Evolutionary conservation across 2,113 vertebrate genomes (phyloP).

Genomic region (Gila orcuttii): DNA sequence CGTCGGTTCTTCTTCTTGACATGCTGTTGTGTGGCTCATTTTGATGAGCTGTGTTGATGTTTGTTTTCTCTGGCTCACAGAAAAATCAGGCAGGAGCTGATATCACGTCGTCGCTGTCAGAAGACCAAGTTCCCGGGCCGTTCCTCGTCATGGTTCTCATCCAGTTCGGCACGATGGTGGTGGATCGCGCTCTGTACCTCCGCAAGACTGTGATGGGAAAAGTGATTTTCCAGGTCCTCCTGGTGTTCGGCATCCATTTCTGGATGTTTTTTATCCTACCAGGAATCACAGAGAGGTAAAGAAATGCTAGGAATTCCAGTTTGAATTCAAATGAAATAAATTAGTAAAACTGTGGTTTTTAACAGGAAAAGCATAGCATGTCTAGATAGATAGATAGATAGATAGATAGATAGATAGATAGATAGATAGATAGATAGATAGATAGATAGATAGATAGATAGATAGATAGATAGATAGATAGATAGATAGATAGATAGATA

Average conservation of each 20-base stretch:
- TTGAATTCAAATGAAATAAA: no score
- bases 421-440: no score
- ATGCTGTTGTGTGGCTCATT: background rate
- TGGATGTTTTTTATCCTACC: conserved; percentile 99
- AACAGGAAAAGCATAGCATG: no score
- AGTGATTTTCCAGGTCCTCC: conserved; percentile 94
- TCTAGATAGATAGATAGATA: no score
- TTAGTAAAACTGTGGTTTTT: no score
- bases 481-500: no score
- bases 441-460: no score
- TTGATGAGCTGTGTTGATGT: background rate
- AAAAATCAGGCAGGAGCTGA: conserved; percentile 95
- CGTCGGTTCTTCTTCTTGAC: background rate
- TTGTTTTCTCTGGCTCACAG: conserved; percentile 71
- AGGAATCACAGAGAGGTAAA: conserved; percentile 90
- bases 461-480: no score
- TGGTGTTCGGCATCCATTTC: conserved; percentile 98
- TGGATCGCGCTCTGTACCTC: conserved; percentile 95
- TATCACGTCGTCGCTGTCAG: conserved; percentile 95
- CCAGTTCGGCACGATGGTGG: conserved; percentile 98
- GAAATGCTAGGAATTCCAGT: background rate
- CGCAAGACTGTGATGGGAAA: conserved; percentile 96
- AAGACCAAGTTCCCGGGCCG: conserved; percentile 93
- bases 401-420: no score
- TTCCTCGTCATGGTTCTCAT: conserved; percentile 99